Evolutionary conservation across 2,797 vertebrate species (phyloP), one percentile per base, ranked within the genome.

Genomic region (Hippoglossus hippoglossus): DNA sequence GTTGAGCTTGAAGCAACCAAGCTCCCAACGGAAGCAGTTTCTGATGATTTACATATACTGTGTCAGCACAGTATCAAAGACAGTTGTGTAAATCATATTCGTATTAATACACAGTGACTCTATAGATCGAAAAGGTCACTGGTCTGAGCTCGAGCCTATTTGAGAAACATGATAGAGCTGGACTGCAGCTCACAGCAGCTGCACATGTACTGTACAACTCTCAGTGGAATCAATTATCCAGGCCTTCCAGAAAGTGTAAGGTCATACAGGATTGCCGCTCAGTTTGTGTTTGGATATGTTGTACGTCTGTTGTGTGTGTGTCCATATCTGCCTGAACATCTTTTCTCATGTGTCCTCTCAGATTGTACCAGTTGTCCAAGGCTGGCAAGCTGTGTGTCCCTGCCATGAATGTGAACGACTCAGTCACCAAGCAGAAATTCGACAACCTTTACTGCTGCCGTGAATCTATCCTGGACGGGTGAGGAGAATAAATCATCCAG

Each of bases 331-430:
- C 26, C 55, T 81, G 61, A 83, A 75, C 57, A 44, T 59, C 75
- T 69, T 73, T 71, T 28, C 73, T 65, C 39, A 2, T 50, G 75
- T 84, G 82, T 80, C 63, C 69, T 82, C 78, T 73, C 91, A 99
- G 98, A 91, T 93, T 99, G 41, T 99, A 99, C 93, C 98, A 99
- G 91, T 94, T 99, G 75, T 99, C 98, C 73, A 99, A 99, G 90
- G 98, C 98, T 1, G 96, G 98, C 22, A 99, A 99, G 89, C 92
- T 99, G 47, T 98, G 97, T 44, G 97, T 99, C 71, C 98, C 98
- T 18, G 98, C 98, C 34, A 99, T 99, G 98, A 99, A 99, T 0
- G 98, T 99, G 63, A 99, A 99, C 0, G 98, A 99, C 91, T 99
- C 98, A 0, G 98, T 99, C 85, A 99, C 98, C 89, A 99, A 99